Percentiles rank a stretch among this genome's conserved stretches.
These are phyloP conservation scores for Anodontia alba DNA, from an alignment of 2,888 invertebrate genomes.

Conservation along the genomic window DNA sequence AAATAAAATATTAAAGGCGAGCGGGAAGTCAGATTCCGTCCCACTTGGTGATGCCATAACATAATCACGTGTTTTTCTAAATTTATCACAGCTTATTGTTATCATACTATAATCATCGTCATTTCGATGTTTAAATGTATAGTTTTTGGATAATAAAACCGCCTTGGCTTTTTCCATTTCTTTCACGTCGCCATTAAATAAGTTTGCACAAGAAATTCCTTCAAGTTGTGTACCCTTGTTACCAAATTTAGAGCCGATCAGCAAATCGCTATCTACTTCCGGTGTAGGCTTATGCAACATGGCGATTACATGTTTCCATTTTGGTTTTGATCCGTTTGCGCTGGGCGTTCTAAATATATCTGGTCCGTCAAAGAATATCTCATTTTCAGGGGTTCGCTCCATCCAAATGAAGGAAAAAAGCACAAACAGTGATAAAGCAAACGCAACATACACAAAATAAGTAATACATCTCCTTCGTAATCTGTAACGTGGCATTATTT, in stretches of 20 bases:
- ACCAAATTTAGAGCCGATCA: background rate
- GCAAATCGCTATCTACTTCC: background rate
- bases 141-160: constrained; percentile 25
- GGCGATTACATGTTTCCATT: background rate
- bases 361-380: constrained; percentile 43
- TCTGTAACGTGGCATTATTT: background rate
- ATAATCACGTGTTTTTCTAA: constrained; percentile 51
- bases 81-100: constrained; percentile 51
- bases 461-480: background rate
- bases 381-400: constrained; percentile 24
- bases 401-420: constrained; percentile 35
- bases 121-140: constrained; percentile 30
- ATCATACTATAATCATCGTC: constrained; percentile 16
- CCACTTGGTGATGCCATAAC: constrained; percentile 15
- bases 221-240: background rate
- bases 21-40: constrained; percentile 73
- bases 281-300: background rate
- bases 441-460: constrained; percentile 25
- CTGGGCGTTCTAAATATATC: constrained; percentile 4
- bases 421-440: constrained; percentile 30
- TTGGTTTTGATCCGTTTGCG: background rate
- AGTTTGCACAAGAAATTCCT: constrained; percentile 49
- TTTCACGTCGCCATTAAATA: constrained; percentile 55
- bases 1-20: constrained; percentile 80
- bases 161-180: constrained; percentile 49